Conservation (phyloP, 2,797 vertebrate genomes). For the Enteromius trimaculatus region DNA sequence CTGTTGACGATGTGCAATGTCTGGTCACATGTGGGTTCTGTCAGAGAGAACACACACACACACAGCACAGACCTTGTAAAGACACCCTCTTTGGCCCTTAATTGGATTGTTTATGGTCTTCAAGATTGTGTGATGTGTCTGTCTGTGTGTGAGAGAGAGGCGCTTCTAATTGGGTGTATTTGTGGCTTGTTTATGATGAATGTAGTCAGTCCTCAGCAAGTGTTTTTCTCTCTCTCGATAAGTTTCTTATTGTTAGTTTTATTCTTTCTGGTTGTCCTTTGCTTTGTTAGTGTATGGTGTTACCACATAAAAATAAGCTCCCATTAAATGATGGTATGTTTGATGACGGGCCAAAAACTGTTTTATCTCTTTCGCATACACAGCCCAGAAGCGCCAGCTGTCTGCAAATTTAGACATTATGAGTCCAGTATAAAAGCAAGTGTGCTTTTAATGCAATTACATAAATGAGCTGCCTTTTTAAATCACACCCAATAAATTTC, state of each 20-base stretch:
- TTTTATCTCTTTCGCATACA: constrained; percentile 37
- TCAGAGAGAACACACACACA: constrained; percentile 41
- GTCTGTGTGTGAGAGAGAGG: neutral
- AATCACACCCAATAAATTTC: constrained; percentile 39
- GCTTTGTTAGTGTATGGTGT: constrained; percentile 12
- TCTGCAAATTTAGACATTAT: constrained; percentile 62
- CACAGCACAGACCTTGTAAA: constrained; percentile 41
- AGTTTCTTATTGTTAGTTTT: neutral
- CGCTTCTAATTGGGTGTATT: constrained; percentile 27
- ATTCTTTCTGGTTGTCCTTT: neutral
- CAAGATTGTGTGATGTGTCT: neutral
- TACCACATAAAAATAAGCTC: constrained; percentile 7
- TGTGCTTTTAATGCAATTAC: constrained; percentile 70
- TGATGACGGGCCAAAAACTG: constrained; percentile 51
- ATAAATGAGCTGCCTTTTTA: constrained; percentile 66
- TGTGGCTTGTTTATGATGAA: constrained; percentile 4
- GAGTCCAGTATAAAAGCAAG: constrained; percentile 54
- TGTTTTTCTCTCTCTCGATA: constrained; percentile 5
- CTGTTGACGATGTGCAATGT: constrained; percentile 48
- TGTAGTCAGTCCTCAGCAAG: constrained; percentile 3
- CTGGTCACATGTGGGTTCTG: constrained; percentile 46
- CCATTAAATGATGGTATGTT: constrained; percentile 34
- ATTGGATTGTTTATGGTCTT: constrained; percentile 29
- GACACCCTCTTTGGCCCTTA: constrained; percentile 21
- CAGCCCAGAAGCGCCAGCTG: constrained; percentile 41